A percentile compares a stretch with the other conserved stretches of the same genome.
Evolutionary conservation across 2,113 vertebrate genomes (phyloP).

Genomic region (Herpetotheres cachinnans): DNA sequence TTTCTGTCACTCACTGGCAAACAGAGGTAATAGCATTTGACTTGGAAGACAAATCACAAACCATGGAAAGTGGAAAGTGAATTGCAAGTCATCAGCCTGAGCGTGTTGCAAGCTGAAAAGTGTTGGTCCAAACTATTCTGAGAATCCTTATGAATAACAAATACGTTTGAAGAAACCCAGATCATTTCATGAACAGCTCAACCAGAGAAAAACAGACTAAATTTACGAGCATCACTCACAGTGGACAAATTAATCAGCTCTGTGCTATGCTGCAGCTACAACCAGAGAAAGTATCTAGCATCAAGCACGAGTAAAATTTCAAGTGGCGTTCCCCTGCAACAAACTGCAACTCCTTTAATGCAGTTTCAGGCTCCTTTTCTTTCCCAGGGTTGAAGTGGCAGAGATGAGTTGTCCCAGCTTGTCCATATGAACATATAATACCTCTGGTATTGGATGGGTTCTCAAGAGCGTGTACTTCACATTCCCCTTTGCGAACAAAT

Average conservation of each 20-base stretch:
- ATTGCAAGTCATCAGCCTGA: slow-evolving; percentile 44
- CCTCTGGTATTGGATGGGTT: not conserved
- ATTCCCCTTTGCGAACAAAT: not conserved
- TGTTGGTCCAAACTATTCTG: slow-evolving; percentile 1
- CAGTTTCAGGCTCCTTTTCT: not conserved
- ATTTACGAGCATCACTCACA: slow-evolving; percentile 25
- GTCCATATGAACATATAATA: not conserved
- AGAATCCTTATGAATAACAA: slow-evolving; percentile 49
- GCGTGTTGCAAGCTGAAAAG: not conserved
- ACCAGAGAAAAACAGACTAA: not conserved
- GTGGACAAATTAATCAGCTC: slow-evolving; percentile 25
- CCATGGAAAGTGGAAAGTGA: not conserved
- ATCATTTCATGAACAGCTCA: slow-evolving; percentile 17
- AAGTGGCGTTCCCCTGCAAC: not conserved
- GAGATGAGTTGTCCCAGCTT: not conserved
- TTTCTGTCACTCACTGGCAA: slow-evolving; percentile 22
- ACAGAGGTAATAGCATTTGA: not conserved
- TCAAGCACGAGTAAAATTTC: slow-evolving; percentile 2
- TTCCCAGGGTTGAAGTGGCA: not conserved
- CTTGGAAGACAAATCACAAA: slow-evolving; percentile 27
- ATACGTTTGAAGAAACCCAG: not conserved
- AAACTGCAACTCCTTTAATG: not conserved
- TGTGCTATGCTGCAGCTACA: not conserved
- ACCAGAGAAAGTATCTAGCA: not conserved
- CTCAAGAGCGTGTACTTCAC: fast-evolving